phyloP scores from a whole-genome alignment of 2,797 vertebrate genomes.

The Crenichthys baileyi region DNA sequence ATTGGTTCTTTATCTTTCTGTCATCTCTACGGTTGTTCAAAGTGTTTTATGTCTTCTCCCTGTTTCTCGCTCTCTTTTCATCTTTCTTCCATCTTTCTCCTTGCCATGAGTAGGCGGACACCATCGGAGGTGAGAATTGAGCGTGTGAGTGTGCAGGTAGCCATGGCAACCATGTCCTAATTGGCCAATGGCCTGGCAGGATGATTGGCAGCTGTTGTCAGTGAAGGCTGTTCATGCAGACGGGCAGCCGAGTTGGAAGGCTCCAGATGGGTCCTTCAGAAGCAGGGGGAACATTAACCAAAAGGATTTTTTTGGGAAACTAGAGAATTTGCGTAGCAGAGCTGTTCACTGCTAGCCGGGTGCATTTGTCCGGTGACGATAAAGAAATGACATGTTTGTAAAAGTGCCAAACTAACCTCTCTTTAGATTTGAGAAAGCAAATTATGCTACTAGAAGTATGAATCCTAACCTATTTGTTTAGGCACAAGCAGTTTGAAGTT shows the following conservation, averaged over 20 bases:
- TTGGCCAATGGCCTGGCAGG: constrained; percentile 71
- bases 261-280: constrained; percentile 60
- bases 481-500: neutral
- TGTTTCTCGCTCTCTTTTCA: constrained; percentile 19
- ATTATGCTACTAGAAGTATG: neutral
- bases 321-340: constrained; percentile 4
- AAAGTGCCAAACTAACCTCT: neutral
- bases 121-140: constrained; percentile 71
- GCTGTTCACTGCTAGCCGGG: neutral
- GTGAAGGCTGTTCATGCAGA: constrained; percentile 58
- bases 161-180: constrained; percentile 72
- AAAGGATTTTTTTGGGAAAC: constrained; percentile 19
- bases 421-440: neutral
- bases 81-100: constrained; percentile 43
- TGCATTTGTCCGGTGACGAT: neutral
- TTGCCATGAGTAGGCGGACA: constrained; percentile 69
- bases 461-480: neutral
- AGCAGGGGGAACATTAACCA: constrained; percentile 8
- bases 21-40: constrained; percentile 17
- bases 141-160: constrained; percentile 64
- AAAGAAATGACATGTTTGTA: neutral
- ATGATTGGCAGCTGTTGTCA: constrained; percentile 74
- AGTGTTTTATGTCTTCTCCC: constrained; percentile 20
- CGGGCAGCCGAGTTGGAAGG: constrained; percentile 47
- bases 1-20: neutral